Conservation (phyloP, 2,113 vertebrate genomes). For the Periophthalmus modestus region DNA sequence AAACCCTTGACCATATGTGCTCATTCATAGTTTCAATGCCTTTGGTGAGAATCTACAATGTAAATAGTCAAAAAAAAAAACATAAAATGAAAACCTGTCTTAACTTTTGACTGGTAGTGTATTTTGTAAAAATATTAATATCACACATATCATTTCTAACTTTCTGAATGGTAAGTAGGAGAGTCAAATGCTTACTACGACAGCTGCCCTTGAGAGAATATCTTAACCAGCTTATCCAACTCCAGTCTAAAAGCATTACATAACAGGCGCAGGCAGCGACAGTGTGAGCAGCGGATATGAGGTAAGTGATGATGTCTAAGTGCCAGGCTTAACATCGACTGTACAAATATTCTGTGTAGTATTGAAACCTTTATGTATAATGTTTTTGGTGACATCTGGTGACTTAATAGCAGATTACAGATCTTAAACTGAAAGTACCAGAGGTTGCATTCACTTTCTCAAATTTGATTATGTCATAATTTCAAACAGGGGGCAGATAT, state of each 20-base stretch:
- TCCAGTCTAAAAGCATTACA: slow-evolving; percentile 71
- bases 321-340: slow-evolving; percentile 33
- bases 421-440: no score
- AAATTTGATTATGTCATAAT: neutral
- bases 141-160: neutral
- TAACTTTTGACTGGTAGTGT: no score
- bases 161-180: neutral
- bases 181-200: slow-evolving; percentile 49
- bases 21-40: no score
- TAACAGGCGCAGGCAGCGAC: slow-evolving; percentile 51
- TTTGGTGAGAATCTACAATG: no score
- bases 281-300: slow-evolving; percentile 31
- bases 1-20: no score
- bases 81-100: neutral
- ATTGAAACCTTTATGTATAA: slow-evolving; percentile 5
- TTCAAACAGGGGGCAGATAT: no score
- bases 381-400: neutral
- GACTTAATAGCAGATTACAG: neutral
- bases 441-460: no score
- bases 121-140: neutral
- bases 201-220: slow-evolving; percentile 51
- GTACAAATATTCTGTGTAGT: slow-evolving; percentile 30
- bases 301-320: slow-evolving; percentile 31
- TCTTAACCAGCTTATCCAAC: slow-evolving; percentile 73
- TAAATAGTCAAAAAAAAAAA: neutral